Percentiles rank a stretch among this genome's conserved stretches.
Conservation (phyloP, 1,140 invertebrate genomes). For the Drosophila ironensis region DNA sequence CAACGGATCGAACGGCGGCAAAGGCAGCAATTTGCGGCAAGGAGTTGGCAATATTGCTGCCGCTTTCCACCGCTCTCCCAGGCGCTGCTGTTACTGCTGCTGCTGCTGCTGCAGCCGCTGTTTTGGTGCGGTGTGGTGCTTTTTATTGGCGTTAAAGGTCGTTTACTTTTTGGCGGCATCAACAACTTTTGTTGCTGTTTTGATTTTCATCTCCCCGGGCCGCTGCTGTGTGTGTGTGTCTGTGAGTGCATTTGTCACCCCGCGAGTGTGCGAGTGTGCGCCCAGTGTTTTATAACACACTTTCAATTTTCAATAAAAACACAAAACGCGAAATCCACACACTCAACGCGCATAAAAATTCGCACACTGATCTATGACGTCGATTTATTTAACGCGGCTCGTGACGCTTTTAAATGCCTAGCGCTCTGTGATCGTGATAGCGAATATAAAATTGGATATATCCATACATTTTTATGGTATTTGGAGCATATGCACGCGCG, state of each 20-base stretch:
- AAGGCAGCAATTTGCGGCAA: conserved; percentile 21
- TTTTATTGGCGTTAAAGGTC: conserved; percentile 80
- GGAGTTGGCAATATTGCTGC: conserved; percentile 53
- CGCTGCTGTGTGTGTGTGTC: neutral
- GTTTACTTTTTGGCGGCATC: conserved; percentile 80
- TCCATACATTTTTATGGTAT: conserved; percentile 19
- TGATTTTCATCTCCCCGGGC: conserved; percentile 67
- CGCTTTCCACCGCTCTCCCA: conserved; percentile 24
- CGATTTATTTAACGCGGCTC: conserved; percentile 65
- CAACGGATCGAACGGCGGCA: conserved; percentile 45
- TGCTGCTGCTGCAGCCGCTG: conserved; percentile 20
- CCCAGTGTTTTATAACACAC: conserved; percentile 67
- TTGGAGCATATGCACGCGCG: conserved; percentile 7
- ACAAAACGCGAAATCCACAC: conserved; percentile 24
- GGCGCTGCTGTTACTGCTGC: neutral
- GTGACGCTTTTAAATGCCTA: conserved; percentile 59
- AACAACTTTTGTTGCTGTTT: conserved; percentile 79
- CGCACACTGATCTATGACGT: conserved; percentile 74
- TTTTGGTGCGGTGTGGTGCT: conserved; percentile 50
- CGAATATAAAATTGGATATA: conserved; percentile 36
- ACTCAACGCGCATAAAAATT: conserved; percentile 40
- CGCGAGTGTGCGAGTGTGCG: conserved; percentile 14
- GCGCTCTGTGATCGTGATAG: conserved; percentile 56
- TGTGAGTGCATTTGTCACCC: neutral
- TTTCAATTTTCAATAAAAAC: conserved; percentile 78